Evolutionary conservation across 2,888 invertebrate genomes (phyloP).

Genomic region (Petrolisthes cinctipes): DNA sequence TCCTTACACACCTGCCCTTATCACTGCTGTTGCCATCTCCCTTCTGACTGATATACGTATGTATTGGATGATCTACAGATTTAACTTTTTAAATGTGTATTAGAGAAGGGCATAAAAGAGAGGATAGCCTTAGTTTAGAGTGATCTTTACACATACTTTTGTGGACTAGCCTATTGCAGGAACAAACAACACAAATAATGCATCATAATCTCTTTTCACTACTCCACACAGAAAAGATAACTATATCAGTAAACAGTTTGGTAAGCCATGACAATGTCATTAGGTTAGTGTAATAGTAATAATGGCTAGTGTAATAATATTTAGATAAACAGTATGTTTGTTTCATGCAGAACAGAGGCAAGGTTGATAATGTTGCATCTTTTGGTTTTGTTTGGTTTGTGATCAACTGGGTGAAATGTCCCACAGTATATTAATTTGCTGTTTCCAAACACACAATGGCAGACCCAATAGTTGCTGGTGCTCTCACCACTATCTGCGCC

Average conservation of each 20-base stretch:
- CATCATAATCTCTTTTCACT: not conserved
- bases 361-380: no score
- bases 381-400: no score
- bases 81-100: not conserved
- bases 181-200: not conserved
- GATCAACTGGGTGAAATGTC: no score
- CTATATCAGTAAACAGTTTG: no score
- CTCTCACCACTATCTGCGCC: constrained; percentile 14
- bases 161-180: not conserved
- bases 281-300: no score
- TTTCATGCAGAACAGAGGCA: no score
- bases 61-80: not conserved
- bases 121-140: not conserved
- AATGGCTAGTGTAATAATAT: no score
- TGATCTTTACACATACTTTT: not conserved
- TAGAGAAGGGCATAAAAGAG: not conserved
- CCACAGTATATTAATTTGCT: no score
- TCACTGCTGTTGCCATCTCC: constrained; percentile 31
- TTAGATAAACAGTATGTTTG: no score
- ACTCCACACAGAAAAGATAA: not conserved
- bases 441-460: not conserved
- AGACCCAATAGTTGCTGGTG: constrained; percentile 31
- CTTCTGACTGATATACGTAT: constrained; percentile 43
- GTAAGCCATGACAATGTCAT: no score
- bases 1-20: constrained; percentile 39